Evolutionary conservation across 2,888 invertebrate genomes (phyloP), one percentile per base, ranked within the genome.

Genomic region (Myopa testacea): DNA sequence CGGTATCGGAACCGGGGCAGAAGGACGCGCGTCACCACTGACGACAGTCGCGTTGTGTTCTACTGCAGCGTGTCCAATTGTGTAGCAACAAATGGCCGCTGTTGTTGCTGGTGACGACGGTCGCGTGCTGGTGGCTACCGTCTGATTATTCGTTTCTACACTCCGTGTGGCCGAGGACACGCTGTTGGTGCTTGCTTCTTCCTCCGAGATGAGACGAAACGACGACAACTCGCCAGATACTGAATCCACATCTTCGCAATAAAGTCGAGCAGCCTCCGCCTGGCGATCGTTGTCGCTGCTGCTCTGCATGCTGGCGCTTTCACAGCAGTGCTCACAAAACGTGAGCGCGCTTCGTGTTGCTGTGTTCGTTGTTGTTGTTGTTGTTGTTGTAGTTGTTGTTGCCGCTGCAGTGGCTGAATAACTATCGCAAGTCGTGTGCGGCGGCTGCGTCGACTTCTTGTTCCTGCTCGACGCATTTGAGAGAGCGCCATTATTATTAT

Each of bases 151-250:
- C 19, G 45, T 45, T 45, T 45, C 45, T 45, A 10, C 40, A 16
- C 7, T 62, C 34, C 26, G 81, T 79, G 81, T 80, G 82, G 75
- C 80, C 83, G 82, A 52, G 50, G 52, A 52, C 19, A 50, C 78
- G 70, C 80, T 77, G 74, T 12, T 55, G 26, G 65, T 52, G 65
- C 63, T 26, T 80, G 85, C 85, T 82, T 87, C 85, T 82, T 86
- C 87, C 82, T 85, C 84, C 83, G 86, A 86, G 82, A 87, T 86
- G 85, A 87, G 86, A 82, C 87, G 86, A 84, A 85, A 85, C 85
- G 87, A 87, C 85, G 87, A 87, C 77, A 68, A 65, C 84, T 87
- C 84, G 83, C 87, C 86, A 81, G 86, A 87, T 83, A 87, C 87
- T 87, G 87, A 87, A 85, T 87, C 84, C 80, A 81, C 81, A 76